Conservation (phyloP, 2,797 vertebrate genomes). For the Limnodromus scolopaceus region DNA sequence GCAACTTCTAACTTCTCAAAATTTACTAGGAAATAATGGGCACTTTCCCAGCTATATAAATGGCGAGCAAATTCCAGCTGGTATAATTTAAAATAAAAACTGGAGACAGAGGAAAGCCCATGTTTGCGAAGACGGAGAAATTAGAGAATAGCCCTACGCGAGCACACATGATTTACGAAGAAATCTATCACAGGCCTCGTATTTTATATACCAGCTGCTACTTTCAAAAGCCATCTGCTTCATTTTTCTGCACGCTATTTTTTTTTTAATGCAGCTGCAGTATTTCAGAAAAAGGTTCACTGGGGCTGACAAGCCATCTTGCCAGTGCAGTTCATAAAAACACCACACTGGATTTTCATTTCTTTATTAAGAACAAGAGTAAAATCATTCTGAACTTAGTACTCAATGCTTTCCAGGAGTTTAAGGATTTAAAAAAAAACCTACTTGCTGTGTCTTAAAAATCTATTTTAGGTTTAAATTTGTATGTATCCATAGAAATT, state of each 20-base stretch:
- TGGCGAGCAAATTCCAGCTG: not conserved
- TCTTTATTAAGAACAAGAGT: not conserved
- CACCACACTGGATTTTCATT: not conserved
- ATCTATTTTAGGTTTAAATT: not conserved
- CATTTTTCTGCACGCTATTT: not conserved
- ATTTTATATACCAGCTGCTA: slow-evolving; percentile 63
- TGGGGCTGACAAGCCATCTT: not conserved
- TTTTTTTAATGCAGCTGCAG: slow-evolving; percentile 30
- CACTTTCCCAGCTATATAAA: not conserved
- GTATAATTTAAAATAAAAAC: not conserved
- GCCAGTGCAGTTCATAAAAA: not conserved
- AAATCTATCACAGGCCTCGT: slow-evolving; percentile 39
- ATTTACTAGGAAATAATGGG: not conserved
- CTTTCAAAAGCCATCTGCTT: slow-evolving; percentile 63
- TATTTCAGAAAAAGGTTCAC: not conserved
- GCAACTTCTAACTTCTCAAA: not conserved
- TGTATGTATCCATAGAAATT: not conserved
- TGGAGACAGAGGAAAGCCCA: not conserved
- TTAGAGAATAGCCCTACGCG: not conserved
- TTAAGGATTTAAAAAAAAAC: not conserved
- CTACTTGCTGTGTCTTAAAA: not conserved
- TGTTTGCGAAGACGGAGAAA: not conserved
- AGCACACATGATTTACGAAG: slow-evolving; percentile 18
- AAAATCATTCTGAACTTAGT: not conserved
- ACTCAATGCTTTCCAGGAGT: not conserved